Evolutionary conservation across 2,113 vertebrate species (phyloP), one percentile per base, ranked within the genome.

Genomic region (Daboia siamensis): DNA sequence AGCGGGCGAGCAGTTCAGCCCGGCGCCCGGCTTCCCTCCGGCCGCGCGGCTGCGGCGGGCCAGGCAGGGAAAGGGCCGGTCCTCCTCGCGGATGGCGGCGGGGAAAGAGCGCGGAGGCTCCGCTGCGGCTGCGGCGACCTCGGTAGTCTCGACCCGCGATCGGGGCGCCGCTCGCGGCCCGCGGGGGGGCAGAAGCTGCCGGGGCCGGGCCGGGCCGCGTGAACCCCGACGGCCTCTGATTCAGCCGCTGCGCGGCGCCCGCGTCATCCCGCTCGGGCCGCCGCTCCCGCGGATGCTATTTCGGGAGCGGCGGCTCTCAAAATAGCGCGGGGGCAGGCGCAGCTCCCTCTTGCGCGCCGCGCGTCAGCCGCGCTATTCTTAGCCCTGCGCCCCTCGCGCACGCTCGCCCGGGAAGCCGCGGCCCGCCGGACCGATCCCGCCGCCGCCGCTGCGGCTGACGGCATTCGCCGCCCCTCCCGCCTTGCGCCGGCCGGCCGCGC

Each of bases 311-410:
- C 48, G 3, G 48, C 91, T 12, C 91, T 87, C 64, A 87, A 69
- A 92, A 74, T 92, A 92, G 85, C 52, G 69, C 86, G 86, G 85
- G 56, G n/a, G 91, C 44, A 4, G 74, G 90, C 84, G 84, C 57
- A 11, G 23, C 12, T 85, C 57, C 91, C 86, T 46, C 59, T 64
- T 69, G 48, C 86, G 91, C 57, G 86, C 57, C n/a, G 59, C 91
- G 59, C 91, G 91, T 92, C 91, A 92, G n/a, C 23, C 86, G 59
- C 91, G 86, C 91, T 92, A 92, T 92, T 92, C 91, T 26, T 92
- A 88, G 91, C 59, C 59, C 52, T 46, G n/a, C 54, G 15, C 54
- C 48, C n/a, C n/a, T 29, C 52, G 46, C 33, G 33, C 51, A 33
- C 74, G 33, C 52, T 15, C 69, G 69, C 85, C 84, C n/a, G 46